Conservation (phyloP, 2,888 invertebrate genomes). For the Volucella inflata region DNA sequence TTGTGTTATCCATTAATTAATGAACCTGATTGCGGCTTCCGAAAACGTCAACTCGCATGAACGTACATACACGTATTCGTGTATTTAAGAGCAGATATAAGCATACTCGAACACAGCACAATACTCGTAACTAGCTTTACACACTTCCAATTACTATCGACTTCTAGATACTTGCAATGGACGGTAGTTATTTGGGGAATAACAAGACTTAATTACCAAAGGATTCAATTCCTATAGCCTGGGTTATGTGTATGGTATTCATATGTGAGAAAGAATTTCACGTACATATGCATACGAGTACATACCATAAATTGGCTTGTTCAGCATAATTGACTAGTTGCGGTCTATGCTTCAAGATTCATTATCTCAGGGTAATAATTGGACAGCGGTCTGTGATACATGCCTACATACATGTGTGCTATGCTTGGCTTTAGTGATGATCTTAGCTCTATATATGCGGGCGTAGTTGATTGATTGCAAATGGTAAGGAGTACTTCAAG, state of each 20-base stretch:
- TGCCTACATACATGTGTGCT: too few species aligned
- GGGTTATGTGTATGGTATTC: not conserved
- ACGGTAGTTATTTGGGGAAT: constrained; percentile 4
- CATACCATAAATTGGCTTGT: constrained; percentile 40
- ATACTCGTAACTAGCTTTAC: not conserved
- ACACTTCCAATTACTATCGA: constrained; percentile 37
- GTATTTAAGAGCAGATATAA: too few species aligned
- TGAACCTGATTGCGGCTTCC: constrained; percentile 17
- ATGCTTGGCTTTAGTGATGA: too few species aligned
- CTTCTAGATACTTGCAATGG: not conserved
- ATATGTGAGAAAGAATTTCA: constrained; percentile 45
- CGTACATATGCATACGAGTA: constrained; percentile 18
- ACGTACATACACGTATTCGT: not conserved
- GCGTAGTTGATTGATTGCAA: too few species aligned
- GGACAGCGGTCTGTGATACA: constrained; percentile 11
- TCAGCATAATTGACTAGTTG: constrained; percentile 65
- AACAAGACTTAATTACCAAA: constrained; percentile 24
- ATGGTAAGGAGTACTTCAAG: too few species aligned
- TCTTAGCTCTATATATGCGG: too few species aligned
- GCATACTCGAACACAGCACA: not conserved
- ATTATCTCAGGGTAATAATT: constrained; percentile 17
- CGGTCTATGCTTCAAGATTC: constrained; percentile 42
- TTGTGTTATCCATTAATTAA: constrained; percentile 32
- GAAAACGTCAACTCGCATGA: not conserved
- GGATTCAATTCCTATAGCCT: not conserved